Conservation (phyloP, 1,140 invertebrate genomes). For the Zaprionus tsacasi region DNA sequence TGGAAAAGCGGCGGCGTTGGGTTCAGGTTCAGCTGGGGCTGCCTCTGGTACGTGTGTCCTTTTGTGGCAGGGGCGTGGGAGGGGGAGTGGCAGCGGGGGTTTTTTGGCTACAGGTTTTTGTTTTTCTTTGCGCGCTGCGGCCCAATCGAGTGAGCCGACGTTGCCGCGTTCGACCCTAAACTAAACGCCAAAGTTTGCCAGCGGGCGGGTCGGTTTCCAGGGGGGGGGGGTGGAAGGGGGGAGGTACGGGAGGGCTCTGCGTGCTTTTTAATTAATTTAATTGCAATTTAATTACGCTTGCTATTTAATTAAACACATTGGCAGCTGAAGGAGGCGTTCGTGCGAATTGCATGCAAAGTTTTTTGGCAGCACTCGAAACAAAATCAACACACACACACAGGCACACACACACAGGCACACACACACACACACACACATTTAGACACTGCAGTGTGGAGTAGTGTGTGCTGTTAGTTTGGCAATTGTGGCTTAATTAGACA, state of each 20-base stretch:
- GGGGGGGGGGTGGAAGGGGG: not conserved
- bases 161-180: conserved; percentile 31
- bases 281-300: conserved; percentile 84
- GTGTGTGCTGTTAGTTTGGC: conserved; percentile 49
- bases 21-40: conserved; percentile 14
- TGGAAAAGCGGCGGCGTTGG: not conserved
- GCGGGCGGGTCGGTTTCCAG: not conserved
- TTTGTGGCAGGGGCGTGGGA: conserved; percentile 13
- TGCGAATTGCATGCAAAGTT: conserved; percentile 54
- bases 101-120: conserved; percentile 34
- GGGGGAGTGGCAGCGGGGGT: not conserved
- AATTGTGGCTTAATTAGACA: conserved; percentile 72
- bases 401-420: not conserved
- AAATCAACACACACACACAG: conserved; percentile 29
- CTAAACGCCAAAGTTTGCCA: conserved; percentile 35
- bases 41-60: not conserved
- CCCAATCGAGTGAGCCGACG: not conserved
- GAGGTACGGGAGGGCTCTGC: conserved; percentile 15
- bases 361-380: conserved; percentile 44
- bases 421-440: not conserved
- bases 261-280: conserved; percentile 84
- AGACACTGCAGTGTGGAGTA: not conserved
- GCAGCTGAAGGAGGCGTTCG: conserved; percentile 42
- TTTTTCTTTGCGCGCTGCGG: conserved; percentile 32
- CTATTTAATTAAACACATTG: conserved; percentile 84